Percentiles rank a stretch among this genome's conserved stretches.
phyloP scores from a whole-genome alignment of 2,113 vertebrate genomes.

The Hippocampus mohnikei region DNA sequence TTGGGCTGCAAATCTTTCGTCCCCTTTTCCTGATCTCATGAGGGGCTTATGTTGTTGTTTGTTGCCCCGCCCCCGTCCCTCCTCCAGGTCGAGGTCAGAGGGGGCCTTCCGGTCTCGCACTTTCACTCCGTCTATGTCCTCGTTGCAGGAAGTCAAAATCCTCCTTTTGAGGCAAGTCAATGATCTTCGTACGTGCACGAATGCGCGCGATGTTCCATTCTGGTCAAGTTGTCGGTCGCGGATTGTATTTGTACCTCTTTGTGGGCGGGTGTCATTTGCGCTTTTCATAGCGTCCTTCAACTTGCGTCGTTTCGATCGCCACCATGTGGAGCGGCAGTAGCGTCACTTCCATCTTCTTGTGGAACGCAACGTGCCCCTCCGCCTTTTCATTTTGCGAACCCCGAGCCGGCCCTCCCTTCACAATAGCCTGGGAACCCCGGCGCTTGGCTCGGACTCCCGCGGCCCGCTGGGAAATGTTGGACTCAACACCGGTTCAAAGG shows the following conservation, averaged over 20 bases:
- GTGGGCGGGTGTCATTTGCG: neutral
- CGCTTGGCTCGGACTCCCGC: constrained; percentile 31
- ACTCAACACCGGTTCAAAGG: constrained; percentile 56
- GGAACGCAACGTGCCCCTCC: neutral
- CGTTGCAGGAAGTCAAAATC: neutral
- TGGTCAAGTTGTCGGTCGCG: neutral
- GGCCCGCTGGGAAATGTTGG: constrained; percentile 60
- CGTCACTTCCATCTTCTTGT: neutral
- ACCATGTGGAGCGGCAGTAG: neutral
- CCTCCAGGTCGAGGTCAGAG: constrained; percentile 18
- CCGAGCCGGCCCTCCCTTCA: neutral
- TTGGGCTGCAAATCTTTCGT: neutral
- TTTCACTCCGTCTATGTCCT: neutral
- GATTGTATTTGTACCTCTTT: neutral
- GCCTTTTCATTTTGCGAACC: neutral
- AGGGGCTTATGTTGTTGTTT: neutral
- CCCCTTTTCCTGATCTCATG: neutral
- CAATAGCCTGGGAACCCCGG: constrained; percentile 44
- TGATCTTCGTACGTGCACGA: neutral
- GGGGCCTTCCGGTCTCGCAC: neutral
- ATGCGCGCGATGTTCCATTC: neutral
- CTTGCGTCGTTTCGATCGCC: neutral
- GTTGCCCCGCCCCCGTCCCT: neutral
- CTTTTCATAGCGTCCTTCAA: neutral
- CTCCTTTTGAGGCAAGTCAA: neutral